These are phyloP conservation scores for Netelia virgata DNA, from an alignment of 2,888 invertebrate species.

Conservation along the genomic window DNA sequence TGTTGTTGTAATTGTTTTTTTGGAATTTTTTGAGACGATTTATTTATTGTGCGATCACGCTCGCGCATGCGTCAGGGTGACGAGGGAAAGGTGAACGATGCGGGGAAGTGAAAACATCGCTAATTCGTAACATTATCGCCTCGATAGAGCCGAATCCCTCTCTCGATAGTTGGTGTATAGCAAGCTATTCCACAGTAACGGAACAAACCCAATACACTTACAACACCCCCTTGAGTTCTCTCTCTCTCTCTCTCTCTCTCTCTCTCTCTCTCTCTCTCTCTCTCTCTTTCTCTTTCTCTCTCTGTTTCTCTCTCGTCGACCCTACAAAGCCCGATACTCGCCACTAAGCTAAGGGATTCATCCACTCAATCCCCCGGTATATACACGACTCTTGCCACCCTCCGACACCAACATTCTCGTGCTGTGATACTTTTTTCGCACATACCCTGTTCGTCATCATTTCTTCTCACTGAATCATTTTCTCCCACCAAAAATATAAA, in stretches of 20 bases:
- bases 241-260: conserved; percentile 46
- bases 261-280: too few relatives aligned
- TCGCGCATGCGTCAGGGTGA: conserved; percentile 19
- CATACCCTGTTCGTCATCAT: conserved; percentile 74
- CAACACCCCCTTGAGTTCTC: conserved; percentile 67
- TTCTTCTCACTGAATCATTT: conserved; percentile 39
- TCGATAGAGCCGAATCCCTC: conserved; percentile 80
- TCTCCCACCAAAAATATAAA: neutral
- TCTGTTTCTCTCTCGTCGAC: conserved; percentile 67
- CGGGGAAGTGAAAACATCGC: conserved; percentile 81
- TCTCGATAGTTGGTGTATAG: conserved; percentile 75
- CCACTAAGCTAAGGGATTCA: conserved; percentile 80
- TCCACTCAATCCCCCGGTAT: conserved; percentile 74
- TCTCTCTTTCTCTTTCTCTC: conserved; percentile 45
- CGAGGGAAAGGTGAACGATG: conserved; percentile 54
- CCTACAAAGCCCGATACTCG: conserved; percentile 67
- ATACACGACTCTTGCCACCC: conserved; percentile 68
- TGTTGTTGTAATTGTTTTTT: neutral
- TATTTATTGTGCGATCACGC: conserved; percentile 44
- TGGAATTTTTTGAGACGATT: conserved; percentile 3
- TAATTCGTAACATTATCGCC: conserved; percentile 84
- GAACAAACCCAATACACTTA: conserved; percentile 54
- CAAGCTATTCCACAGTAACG: conserved; percentile 41
- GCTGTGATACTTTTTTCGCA: conserved; percentile 60
- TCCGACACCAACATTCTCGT: conserved; percentile 61